A percentile compares a stretch with the other conserved stretches of the same genome.
Conservation (phyloP, 1,140 invertebrate genomes). For the Platyscapa corneri region DNA sequence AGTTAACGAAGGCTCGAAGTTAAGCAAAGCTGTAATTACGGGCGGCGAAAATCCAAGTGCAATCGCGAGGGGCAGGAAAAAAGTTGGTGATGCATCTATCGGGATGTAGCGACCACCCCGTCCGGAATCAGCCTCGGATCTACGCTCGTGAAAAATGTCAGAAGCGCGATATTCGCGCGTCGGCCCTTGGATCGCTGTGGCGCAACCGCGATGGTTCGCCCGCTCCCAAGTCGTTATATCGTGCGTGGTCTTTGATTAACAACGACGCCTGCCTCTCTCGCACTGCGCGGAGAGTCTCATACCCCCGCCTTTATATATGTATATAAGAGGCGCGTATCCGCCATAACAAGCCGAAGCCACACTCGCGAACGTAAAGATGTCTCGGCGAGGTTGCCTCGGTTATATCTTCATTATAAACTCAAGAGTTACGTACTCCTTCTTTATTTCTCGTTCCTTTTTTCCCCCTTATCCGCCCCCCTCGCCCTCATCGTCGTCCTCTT, state of each 20-base stretch:
- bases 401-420: constrained; percentile 73
- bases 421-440: constrained; percentile 68
- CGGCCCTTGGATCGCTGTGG: neutral
- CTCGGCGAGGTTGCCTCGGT: constrained; percentile 66
- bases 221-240: constrained; percentile 25
- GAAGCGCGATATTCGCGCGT: constrained; percentile 20
- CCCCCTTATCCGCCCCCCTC: neutral
- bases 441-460: neutral
- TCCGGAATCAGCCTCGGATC: neutral
- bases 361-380: constrained; percentile 71
- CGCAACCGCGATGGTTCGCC: neutral
- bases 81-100: no score
- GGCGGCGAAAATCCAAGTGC: neutral
- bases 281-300: neutral
- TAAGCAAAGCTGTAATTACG: constrained; percentile 8
- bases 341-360: constrained; percentile 64
- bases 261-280: constrained; percentile 58
- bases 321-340: constrained; percentile 51
- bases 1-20: constrained; percentile 8
- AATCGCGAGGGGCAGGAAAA: neutral
- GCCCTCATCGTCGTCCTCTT: neutral
- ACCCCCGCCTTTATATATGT: constrained; percentile 23
- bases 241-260: constrained; percentile 67
- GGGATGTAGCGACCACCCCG: neutral
- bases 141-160: neutral